Evolutionary conservation across 2,888 invertebrate species (phyloP).

Genomic region (Dynastes grantii): DNA sequence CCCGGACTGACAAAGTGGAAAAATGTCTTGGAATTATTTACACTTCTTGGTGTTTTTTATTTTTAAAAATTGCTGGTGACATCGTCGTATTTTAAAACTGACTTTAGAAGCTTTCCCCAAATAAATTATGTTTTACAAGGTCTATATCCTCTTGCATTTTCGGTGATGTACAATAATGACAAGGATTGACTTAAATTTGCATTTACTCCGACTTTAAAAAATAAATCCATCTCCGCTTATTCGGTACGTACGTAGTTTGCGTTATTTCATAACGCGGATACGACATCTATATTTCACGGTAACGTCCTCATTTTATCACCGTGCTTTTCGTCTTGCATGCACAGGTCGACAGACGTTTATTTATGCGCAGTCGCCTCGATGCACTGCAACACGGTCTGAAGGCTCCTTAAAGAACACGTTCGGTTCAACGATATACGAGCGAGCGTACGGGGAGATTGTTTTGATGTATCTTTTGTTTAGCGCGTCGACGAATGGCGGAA

Average conservation of each 20-base stretch:
- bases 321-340: slow-evolving; percentile 2
- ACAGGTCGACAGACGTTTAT: slow-evolving; percentile 4
- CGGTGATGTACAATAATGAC: neutral
- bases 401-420: slow-evolving; percentile 37
- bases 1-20: too few relatives aligned
- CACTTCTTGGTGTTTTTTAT: too few relatives aligned
- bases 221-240: neutral
- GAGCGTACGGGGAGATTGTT: slow-evolving; percentile 27
- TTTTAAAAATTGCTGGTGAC: too few relatives aligned
- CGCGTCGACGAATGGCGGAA: slow-evolving; percentile 8
- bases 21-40: too few relatives aligned
- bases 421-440: neutral
- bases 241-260: neutral
- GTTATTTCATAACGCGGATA: slow-evolving; percentile 23
- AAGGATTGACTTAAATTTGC: neutral
- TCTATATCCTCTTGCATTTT: neutral
- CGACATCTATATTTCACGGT: slow-evolving; percentile 21
- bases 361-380: neutral
- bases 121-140: too few relatives aligned
- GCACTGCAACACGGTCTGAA: slow-evolving; percentile 4
- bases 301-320: slow-evolving; percentile 27
- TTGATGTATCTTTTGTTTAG: slow-evolving; percentile 43
- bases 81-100: too few relatives aligned
- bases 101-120: too few relatives aligned
- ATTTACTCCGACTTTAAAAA: neutral